phyloP scores from a whole-genome alignment of 2,888 invertebrate species.

The Drosophila merina region DNA sequence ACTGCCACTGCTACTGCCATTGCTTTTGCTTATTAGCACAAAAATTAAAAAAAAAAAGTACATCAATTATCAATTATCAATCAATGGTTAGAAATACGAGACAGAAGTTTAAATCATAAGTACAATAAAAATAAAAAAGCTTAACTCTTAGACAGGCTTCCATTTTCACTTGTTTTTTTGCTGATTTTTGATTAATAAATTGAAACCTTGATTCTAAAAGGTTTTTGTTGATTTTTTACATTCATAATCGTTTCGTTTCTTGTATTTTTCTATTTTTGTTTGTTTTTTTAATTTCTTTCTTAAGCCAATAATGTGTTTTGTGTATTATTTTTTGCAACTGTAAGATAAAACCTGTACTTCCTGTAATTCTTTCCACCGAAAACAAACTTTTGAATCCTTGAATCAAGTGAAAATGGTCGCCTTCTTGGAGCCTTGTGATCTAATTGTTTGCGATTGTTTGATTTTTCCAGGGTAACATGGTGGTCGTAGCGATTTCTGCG shows the following conservation, averaged over 20 bases:
- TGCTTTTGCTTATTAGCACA: slow-evolving; percentile 13
- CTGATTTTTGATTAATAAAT: background rate
- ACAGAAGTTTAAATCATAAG: background rate
- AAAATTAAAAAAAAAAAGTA: background rate
- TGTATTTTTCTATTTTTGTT: too few relatives aligned
- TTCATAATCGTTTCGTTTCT: too few relatives aligned
- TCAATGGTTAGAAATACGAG: background rate
- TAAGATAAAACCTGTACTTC: background rate
- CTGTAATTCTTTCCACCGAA: background rate
- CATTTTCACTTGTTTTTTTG: slow-evolving; percentile 6
- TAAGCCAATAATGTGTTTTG: too few relatives aligned
- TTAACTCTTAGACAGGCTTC: background rate
- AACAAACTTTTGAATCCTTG: too few relatives aligned
- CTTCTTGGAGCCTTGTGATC: background rate
- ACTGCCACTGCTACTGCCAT: slow-evolving; percentile 6
- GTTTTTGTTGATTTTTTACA: too few relatives aligned
- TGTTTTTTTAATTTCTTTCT: too few relatives aligned
- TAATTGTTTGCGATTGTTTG: background rate
- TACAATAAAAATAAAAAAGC: background rate
- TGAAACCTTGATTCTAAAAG: background rate
- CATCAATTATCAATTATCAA: background rate
- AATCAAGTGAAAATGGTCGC: background rate
- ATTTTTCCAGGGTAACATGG: slow-evolving; percentile 2
- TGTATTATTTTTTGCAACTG: background rate
- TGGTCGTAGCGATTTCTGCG: slow-evolving; percentile 1